phyloP scores from a whole-genome alignment of 2,113 vertebrate species.

The Forbesichthys papilliferus region DNA sequence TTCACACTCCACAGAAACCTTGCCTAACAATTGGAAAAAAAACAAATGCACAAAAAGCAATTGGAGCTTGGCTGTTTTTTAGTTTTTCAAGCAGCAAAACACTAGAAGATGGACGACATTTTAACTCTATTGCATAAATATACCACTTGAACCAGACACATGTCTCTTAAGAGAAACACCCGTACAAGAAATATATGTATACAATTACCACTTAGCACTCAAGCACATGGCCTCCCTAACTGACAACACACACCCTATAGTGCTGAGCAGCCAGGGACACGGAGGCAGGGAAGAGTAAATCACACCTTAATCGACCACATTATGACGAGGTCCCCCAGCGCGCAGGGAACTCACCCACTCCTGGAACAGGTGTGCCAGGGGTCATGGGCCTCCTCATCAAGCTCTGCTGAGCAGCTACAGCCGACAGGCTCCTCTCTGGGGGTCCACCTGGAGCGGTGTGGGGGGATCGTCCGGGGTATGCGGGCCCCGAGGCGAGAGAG shows the following conservation, averaged over 20 bases:
- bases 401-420: slow-evolving; percentile 81
- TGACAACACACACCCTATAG: slow-evolving; percentile 57
- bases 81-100: slow-evolving; percentile 17
- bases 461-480: slow-evolving; percentile 79
- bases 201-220: slow-evolving; percentile 48
- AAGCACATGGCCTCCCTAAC: slow-evolving; percentile 35
- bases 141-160: not conserved
- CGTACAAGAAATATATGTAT: slow-evolving; percentile 27
- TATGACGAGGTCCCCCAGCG: slow-evolving; percentile 75
- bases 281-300: slow-evolving; percentile 69
- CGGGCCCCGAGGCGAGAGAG: slow-evolving; percentile 61
- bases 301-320: slow-evolving; percentile 76
- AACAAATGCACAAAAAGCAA: too few relatives aligned
- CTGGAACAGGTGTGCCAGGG: slow-evolving; percentile 87
- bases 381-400: slow-evolving; percentile 86
- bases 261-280: slow-evolving; percentile 62
- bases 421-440: slow-evolving; percentile 80
- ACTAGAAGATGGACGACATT: not conserved
- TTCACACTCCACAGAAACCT: slow-evolving; percentile 35
- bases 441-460: slow-evolving; percentile 85
- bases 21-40: slow-evolving; percentile 6
- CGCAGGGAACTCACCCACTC: slow-evolving; percentile 92
- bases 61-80: slow-evolving; percentile 7
- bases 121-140: not conserved
- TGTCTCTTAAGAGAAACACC: not conserved